Evolutionary conservation across 1,140 invertebrate genomes (phyloP).

Genomic region (Apis dorsata): DNA sequence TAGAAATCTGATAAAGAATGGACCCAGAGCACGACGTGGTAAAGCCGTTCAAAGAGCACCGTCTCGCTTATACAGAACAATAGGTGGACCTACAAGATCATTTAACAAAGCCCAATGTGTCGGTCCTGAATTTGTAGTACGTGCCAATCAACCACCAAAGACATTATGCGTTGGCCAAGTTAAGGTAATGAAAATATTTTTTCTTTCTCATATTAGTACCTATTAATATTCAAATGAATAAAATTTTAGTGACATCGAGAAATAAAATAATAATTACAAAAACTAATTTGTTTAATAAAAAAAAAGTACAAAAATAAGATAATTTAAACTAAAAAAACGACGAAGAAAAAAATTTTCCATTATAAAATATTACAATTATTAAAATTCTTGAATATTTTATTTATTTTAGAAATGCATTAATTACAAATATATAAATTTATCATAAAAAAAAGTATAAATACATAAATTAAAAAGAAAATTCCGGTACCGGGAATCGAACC

Average conservation of each 20-base stretch:
- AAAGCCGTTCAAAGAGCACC: conserved; percentile 87
- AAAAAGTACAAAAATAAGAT: no score
- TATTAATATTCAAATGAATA: background rate
- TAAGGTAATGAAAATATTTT: conserved; percentile 72
- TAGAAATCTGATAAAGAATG: conserved; percentile 73
- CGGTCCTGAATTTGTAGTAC: conserved; percentile 88
- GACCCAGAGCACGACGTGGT: conserved; percentile 76
- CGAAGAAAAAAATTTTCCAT: no score
- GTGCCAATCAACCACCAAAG: conserved; percentile 84
- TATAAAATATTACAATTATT: background rate
- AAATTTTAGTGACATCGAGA: background rate
- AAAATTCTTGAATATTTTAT: background rate
- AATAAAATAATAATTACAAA: background rate
- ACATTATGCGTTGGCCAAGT: conserved; percentile 81
- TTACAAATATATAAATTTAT: background rate
- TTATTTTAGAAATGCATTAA: background rate
- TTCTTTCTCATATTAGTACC: background rate
- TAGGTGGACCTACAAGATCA: conserved; percentile 76
- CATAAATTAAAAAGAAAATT: background rate
- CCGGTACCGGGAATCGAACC: no score
- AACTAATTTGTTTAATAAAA: no score
- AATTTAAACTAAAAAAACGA: no score
- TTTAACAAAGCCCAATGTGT: conserved; percentile 81
- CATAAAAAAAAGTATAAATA: background rate
- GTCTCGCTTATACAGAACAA: conserved; percentile 84